Conservation (phyloP, 2,113 vertebrate species). For the Dipodomys merriami region DNA sequence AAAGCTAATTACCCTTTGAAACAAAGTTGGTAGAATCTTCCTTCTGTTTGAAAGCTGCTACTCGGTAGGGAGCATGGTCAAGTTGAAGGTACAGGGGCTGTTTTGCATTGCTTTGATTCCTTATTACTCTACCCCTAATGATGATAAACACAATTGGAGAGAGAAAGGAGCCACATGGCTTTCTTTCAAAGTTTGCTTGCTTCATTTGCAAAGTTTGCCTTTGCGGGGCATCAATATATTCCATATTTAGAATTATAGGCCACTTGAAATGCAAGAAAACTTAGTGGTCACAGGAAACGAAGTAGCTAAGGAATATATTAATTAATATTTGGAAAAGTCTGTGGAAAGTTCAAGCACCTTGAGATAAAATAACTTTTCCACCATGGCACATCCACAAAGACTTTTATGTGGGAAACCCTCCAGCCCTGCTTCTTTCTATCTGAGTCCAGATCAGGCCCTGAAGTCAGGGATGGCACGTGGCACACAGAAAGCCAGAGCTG, state of each 20-base stretch:
- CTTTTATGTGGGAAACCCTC: background rate
- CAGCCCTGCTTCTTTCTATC: background rate
- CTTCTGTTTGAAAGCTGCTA: background rate
- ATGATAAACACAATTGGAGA: background rate
- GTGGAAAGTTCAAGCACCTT: background rate
- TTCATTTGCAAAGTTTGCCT: background rate
- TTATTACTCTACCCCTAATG: background rate
- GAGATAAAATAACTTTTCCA: background rate
- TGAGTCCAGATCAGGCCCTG: too few species aligned
- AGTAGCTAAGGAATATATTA: background rate
- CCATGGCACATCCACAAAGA: background rate
- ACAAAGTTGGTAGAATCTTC: background rate
- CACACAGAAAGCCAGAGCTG: background rate
- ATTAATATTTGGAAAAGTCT: background rate
- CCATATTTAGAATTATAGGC: background rate
- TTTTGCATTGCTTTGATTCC: background rate
- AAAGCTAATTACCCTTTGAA: background rate
- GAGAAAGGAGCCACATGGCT: background rate
- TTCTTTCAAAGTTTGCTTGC: background rate
- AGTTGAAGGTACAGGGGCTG: background rate
- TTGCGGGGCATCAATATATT: background rate
- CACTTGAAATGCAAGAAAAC: background rate
- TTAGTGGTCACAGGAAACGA: background rate
- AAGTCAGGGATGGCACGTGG: background rate
- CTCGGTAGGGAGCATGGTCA: background rate